Base-by-base conservation (phyloP, 1,140 invertebrate genomes). In the Amyelois transitella region DNA sequence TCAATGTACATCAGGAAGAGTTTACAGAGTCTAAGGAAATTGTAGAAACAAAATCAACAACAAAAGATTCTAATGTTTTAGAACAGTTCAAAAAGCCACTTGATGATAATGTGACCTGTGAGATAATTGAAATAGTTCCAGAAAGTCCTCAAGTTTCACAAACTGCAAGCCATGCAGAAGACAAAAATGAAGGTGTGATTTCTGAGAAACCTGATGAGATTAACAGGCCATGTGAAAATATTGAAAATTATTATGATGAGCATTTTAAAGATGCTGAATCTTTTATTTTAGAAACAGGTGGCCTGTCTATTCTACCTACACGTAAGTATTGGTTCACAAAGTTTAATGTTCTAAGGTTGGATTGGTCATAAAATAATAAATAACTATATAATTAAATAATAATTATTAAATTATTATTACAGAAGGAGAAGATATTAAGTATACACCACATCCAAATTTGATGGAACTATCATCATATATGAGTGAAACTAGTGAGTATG, bases 221-320 rank as follows among this genome's bases (percentile, higher is more conserved):
- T 68, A 53, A 69, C 6, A 77, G 70, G 61, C 58, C 69, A 18
- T 55, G 43, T 20, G 79, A 82, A 22, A 75, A 60, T 58, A 69
- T 72, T 61, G 72, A 79, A 43, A 86, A 74, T 61, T 84, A 77
- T 66, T 86, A 86, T 79, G 86, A 88, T 77, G 83, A 88, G 62
- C 81, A 85, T 68, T 89, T 89, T 51, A 86, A 86, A 60, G 88
- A 89, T 83, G 88, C 87, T 45, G 87, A 89, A 65, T 86, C 88
- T 47, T 89, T 89, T 69, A 87, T 88, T 53, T 65, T 89, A 54
- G 88, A 89, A 64, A 88, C 86, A 44, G 77, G 76, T 61, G 75
- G 79, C 14, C 55, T 86, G 4, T 77, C 81, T 54, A 83, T 87
- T 45, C 60, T 88, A 22, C 62, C 76, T 57, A 64, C 78, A 56